phyloP scores from a whole-genome alignment of 2,888 invertebrate species.

The Geophilus truncorum region DNA sequence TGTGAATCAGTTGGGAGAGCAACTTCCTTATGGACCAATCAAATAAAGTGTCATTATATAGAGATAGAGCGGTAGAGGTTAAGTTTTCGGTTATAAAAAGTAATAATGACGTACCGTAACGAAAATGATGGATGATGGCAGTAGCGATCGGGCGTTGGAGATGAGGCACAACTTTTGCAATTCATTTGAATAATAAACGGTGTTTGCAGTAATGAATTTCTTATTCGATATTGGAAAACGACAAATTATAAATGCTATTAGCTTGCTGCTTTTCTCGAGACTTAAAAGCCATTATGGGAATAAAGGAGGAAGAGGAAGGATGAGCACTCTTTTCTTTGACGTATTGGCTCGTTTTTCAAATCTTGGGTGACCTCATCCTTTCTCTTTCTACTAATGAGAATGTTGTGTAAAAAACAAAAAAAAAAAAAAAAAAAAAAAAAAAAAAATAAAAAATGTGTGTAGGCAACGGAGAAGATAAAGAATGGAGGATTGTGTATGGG shows the following conservation, averaged over 20 bases:
- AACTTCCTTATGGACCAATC: slow-evolving; percentile 16
- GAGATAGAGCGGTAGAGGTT: too few relatives aligned
- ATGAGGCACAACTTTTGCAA: slow-evolving; percentile 5
- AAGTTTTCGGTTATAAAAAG: not conserved
- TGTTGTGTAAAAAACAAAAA: not conserved
- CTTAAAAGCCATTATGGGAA: not conserved
- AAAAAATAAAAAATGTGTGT: too few relatives aligned
- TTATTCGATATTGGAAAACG: not conserved
- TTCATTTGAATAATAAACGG: slow-evolving; percentile 18
- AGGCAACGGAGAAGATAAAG: not conserved
- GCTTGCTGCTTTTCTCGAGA: not conserved
- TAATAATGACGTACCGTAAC: not conserved
- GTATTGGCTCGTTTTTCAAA: not conserved
- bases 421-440: too few relatives aligned
- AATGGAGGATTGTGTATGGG: not conserved
- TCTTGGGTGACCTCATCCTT: not conserved
- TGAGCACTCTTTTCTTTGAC: not conserved
- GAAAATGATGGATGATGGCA: not conserved
- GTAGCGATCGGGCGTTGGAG: not conserved
- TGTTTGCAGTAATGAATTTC: not conserved
- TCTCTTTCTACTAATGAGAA: not conserved
- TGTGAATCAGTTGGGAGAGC: not conserved
- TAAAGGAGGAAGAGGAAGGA: not conserved
- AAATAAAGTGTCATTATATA: not conserved
- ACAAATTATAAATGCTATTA: not conserved